Percentiles rank a stretch among this genome's conserved stretches.
phyloP scores from a whole-genome alignment of 1,140 invertebrate species.

The Coelopa frigida region DNA sequence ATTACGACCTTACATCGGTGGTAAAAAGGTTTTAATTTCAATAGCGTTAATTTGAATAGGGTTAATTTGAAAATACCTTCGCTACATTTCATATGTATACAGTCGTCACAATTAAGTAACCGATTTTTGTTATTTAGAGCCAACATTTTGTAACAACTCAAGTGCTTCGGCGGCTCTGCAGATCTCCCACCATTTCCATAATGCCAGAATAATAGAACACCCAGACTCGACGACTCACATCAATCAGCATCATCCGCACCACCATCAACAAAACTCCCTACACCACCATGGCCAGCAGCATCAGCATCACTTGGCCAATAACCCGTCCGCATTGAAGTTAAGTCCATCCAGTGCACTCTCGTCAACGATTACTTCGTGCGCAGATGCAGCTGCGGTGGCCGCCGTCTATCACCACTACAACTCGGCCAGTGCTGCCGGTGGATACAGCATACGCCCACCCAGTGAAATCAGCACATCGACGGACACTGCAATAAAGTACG shows the following conservation, averaged over 20 bases:
- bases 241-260: conserved; percentile 13
- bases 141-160: conserved; percentile 29
- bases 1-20: too few species aligned
- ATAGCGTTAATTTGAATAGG: too few species aligned
- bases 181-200: conserved; percentile 11
- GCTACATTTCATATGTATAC: too few species aligned
- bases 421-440: conserved; percentile 5
- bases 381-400: conserved; percentile 31
- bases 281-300: conserved; percentile 1
- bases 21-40: too few species aligned
- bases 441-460: conserved; percentile 8
- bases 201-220: conserved; percentile 12
- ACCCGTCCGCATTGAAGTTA: too few species aligned
- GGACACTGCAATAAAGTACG: conserved; percentile 35
- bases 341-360: neutral
- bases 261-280: neutral
- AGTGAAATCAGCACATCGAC: too few species aligned
- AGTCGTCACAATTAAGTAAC: too few species aligned
- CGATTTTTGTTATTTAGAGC: conserved; percentile 21
- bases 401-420: conserved; percentile 17
- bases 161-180: conserved; percentile 17
- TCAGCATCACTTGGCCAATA: neutral
- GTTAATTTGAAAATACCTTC: too few species aligned
- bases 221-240: conserved; percentile 20
- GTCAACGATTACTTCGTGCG: too few species aligned